Conservation (phyloP, 2,797 vertebrate species). For the Enteromius trimaculatus region DNA sequence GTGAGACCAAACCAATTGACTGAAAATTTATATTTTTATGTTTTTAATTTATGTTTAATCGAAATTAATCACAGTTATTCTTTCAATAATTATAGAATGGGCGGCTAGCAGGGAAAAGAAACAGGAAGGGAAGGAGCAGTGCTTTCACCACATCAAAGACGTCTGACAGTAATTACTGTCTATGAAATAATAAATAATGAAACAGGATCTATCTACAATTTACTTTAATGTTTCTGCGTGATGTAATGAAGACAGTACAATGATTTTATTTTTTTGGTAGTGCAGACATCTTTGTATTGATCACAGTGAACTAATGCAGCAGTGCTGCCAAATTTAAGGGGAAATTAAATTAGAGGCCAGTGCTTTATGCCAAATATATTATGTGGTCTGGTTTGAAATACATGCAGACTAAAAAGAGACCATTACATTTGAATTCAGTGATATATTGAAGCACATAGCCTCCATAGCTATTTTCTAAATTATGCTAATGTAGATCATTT, state of each 20-base stretch:
- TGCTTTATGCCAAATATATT: slow-evolving; percentile 40
- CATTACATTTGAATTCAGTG: slow-evolving; percentile 10
- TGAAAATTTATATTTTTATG: slow-evolving; percentile 10
- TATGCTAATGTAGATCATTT: slow-evolving; percentile 1
- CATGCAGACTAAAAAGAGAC: background rate
- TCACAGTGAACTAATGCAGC: slow-evolving; percentile 28
- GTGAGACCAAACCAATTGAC: background rate
- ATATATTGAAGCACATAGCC: slow-evolving; percentile 9
- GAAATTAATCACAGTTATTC: slow-evolving; percentile 33
- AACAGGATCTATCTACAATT: slow-evolving; percentile 36
- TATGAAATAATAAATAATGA: slow-evolving; percentile 49
- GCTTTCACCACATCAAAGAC: slow-evolving; percentile 42
- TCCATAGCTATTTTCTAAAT: background rate
- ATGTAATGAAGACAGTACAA: slow-evolving; percentile 12
- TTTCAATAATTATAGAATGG: slow-evolving; percentile 33
- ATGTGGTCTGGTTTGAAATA: slow-evolving; percentile 25
- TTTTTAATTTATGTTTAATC: slow-evolving; percentile 32
- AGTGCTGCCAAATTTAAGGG: slow-evolving; percentile 45
- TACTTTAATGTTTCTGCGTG: slow-evolving; percentile 28
- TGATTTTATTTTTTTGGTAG: slow-evolving; percentile 22
- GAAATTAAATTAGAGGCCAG: slow-evolving; percentile 44
- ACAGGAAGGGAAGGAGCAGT: slow-evolving; percentile 39
- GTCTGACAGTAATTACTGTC: slow-evolving; percentile 44
- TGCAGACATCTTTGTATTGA: slow-evolving; percentile 39
- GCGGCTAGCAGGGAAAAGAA: slow-evolving; percentile 2